Conservation (phyloP, 1,140 invertebrate genomes). For the Drosophila cardini region DNA sequence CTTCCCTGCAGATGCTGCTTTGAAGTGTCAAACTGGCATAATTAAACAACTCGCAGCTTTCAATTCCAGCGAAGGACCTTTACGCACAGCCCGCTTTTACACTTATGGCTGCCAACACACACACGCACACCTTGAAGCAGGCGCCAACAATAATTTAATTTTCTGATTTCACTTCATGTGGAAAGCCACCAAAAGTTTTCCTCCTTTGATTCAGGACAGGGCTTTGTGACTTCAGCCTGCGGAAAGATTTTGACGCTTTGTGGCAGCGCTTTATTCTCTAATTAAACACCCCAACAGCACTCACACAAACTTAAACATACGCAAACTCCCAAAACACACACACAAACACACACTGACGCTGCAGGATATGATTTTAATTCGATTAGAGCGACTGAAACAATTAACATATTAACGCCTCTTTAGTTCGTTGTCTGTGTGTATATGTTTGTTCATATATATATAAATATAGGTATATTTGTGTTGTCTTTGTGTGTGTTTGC, state of each 20-base stretch:
- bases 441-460: constrained; percentile 1
- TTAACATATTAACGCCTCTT: constrained; percentile 85
- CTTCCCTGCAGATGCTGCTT: constrained; percentile 60
- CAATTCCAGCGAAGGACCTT: background rate
- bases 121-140: constrained; percentile 61
- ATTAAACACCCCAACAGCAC: constrained; percentile 73
- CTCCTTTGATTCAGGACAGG: constrained; percentile 54
- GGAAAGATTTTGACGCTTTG: constrained; percentile 46
- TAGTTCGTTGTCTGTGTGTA: constrained; percentile 48
- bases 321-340: constrained; percentile 4
- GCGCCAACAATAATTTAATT: constrained; percentile 26
- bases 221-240: constrained; percentile 19
- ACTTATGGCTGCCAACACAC: constrained; percentile 27
- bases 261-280: constrained; percentile 76
- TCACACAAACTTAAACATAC: constrained; percentile 1
- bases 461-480: background rate
- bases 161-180: constrained; percentile 46
- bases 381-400: constrained; percentile 84
- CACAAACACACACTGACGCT: constrained; percentile 42
- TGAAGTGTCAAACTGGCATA: constrained; percentile 83
- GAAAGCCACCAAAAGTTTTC: constrained; percentile 67
- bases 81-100: background rate
- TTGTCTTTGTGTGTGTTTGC: constrained; percentile 37
- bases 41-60: constrained; percentile 64
- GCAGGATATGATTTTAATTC: constrained; percentile 84